A percentile compares a stretch with the other conserved stretches of the same genome.
phyloP scores from a whole-genome alignment of 1,140 invertebrate species.

The Drosophila pandora region DNA sequence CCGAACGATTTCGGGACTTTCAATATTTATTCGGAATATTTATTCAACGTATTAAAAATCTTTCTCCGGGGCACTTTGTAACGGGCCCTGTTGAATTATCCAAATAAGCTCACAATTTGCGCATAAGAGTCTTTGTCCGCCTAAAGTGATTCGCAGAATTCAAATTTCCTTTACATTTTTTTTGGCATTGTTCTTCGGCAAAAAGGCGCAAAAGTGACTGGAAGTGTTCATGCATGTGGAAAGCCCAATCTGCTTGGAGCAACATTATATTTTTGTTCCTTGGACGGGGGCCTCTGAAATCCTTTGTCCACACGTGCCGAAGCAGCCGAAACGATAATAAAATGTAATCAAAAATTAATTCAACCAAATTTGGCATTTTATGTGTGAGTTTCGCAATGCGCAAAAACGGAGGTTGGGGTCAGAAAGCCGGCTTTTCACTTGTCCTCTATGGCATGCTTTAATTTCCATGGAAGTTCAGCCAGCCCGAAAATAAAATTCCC shows the following conservation, averaged over 20 bases:
- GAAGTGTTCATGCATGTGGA: slow-evolving; percentile 28
- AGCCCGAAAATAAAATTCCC: slow-evolving; percentile 29
- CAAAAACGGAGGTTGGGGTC: slow-evolving; percentile 14
- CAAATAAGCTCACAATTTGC: slow-evolving; percentile 11
- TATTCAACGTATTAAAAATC: background rate
- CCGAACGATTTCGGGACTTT: background rate
- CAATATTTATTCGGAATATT: slow-evolving; percentile 1
- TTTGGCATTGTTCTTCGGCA: slow-evolving; percentile 4
- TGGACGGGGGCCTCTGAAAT: background rate
- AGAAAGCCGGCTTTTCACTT: slow-evolving; percentile 9
- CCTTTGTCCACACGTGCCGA: slow-evolving; percentile 9
- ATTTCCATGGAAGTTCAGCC: slow-evolving; percentile 41
- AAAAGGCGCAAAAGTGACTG: background rate
- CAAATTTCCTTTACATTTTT: slow-evolving; percentile 2
- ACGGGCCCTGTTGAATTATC: background rate
- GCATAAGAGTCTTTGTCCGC: background rate
- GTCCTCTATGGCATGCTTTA: slow-evolving; percentile 12
- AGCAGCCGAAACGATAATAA: slow-evolving; percentile 45
- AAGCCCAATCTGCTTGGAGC: slow-evolving; percentile 17
- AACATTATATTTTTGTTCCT: slow-evolving; percentile 10
- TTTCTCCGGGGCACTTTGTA: background rate
- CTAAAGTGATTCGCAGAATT: slow-evolving; percentile 12
- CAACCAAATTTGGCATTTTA: slow-evolving; percentile 42
- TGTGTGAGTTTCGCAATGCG: slow-evolving; percentile 41
- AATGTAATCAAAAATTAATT: slow-evolving; percentile 61